Evolutionary conservation across 2,113 vertebrate species (phyloP), one percentile per base, ranked within the genome.

Genomic region (Ascaphus truei): DNA sequence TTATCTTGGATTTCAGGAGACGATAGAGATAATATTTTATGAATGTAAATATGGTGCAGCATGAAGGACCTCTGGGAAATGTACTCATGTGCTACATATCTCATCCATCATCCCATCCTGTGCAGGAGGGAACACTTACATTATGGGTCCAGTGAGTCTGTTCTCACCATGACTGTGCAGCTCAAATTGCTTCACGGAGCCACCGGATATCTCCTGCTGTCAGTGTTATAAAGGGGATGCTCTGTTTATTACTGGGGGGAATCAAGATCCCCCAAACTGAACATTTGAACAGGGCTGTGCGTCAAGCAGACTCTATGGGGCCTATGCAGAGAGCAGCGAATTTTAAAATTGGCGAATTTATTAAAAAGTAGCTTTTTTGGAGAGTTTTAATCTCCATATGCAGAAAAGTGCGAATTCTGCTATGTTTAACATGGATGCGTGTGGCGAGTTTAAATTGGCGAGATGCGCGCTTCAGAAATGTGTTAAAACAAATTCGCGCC

Each of bases 21-120:
- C 20, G 50, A 66, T 66, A 43, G 51, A 66, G 50, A 66, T 56
- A 12, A 25, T 43, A 65, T 52, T 41, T 65, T 65, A 37, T 22
- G 63, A 51, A 30, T 43, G 63, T 66, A 66, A 66, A 66, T 66
- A 55, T 55, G 50, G 33, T 41, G 36, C 15, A 18, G 48, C 50
- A 31, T 20, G 34, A 34, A 43, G 26, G 33, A 53, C 63, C 36
- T 34, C 8, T 43, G 63, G 36, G 50, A 29, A 29, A 27, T 18
- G n/a, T n/a, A n/a, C n/a, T n/a, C n/a, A n/a, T n/a, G n/a, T 2
- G 15, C n/a, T 29, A 13, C 2, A 22, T 50, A 65, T 39, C 62
- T 55, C 63, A 66, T 66, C 55, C 26, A 56, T 66, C 63, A 66
- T 56, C 16, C 39, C 15, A 18, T 31, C 18, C 6, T 30, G 2